Percentiles rank a stretch among this genome's conserved stretches.
Conservation (phyloP, 2,797 vertebrate species). For the Platalea minor region DNA sequence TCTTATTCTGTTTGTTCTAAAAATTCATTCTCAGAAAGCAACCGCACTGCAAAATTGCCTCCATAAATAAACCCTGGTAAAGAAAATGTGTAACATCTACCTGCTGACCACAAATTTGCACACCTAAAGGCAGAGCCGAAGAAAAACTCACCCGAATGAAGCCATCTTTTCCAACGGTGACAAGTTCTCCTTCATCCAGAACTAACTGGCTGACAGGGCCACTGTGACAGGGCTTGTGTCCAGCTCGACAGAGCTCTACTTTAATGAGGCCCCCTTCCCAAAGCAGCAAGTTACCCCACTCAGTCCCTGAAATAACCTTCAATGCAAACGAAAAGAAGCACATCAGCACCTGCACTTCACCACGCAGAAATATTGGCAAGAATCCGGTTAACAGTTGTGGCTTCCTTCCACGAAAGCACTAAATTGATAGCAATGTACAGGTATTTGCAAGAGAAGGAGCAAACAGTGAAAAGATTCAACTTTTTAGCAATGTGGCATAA, state of each 20-base stretch:
- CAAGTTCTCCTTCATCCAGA: conserved; percentile 87
- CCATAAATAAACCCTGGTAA: not conserved
- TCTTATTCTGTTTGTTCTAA: not conserved
- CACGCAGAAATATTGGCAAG: not conserved
- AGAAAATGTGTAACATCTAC: not conserved
- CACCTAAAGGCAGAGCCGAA: not conserved
- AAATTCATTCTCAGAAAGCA: not conserved
- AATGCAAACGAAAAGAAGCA: not conserved
- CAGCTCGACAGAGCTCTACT: conserved; percentile 84
- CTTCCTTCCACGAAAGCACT: not conserved
- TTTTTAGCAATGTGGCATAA: not conserved
- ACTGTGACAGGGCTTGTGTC: conserved; percentile 79
- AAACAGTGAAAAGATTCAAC: not conserved
- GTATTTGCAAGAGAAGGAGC: not conserved
- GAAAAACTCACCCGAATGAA: conserved; percentile 82
- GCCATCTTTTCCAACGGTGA: conserved; percentile 88
- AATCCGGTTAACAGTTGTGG: not conserved
- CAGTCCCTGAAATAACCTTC: conserved; percentile 91
- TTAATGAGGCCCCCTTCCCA: conserved; percentile 92
- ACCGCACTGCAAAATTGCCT: not conserved
- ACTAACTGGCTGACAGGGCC: conserved; percentile 85
- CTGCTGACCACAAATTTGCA: not conserved
- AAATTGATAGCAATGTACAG: not conserved
- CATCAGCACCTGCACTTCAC: not conserved
- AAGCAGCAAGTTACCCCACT: conserved; percentile 93